Conservation (phyloP, 2,888 invertebrate species). For the Folsomia manolachei region DNA sequence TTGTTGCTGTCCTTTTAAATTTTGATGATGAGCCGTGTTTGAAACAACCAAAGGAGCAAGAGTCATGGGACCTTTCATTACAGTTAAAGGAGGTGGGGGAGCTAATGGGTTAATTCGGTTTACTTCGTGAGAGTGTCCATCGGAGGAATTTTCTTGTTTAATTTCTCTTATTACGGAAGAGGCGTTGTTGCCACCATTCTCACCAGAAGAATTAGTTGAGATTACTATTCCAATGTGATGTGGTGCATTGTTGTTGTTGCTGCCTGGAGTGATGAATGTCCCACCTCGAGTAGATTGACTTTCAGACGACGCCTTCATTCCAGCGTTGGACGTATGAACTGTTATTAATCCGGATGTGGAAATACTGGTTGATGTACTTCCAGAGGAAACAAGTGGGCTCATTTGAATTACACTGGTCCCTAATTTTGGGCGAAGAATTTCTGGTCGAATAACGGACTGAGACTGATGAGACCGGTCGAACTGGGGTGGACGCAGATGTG, state of each 20-base stretch:
- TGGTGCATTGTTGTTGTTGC: slow-evolving; percentile 34
- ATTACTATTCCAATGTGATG: slow-evolving; percentile 47
- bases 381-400: slow-evolving; percentile 60
- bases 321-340: background rate
- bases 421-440: slow-evolving; percentile 46
- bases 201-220: slow-evolving; percentile 17
- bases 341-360: background rate
- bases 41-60: slow-evolving; percentile 47
- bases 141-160: slow-evolving; percentile 30
- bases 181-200: slow-evolving; percentile 4
- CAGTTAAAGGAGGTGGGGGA: slow-evolving; percentile 43
- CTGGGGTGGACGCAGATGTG: no score
- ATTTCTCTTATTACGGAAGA: slow-evolving; percentile 45
- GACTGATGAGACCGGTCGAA: slow-evolving; percentile 15
- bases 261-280: slow-evolving; percentile 16
- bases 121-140: slow-evolving; percentile 9
- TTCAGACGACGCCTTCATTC: background rate
- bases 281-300: slow-evolving; percentile 1
- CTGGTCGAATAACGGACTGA: slow-evolving; percentile 49
- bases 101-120: slow-evolving; percentile 24
- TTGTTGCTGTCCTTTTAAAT: slow-evolving; percentile 28
- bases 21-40: slow-evolving; percentile 22
- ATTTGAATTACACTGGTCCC: slow-evolving; percentile 78
- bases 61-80: slow-evolving; percentile 46
- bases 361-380: slow-evolving; percentile 10